Evolutionary conservation across 1,140 invertebrate genomes (phyloP).

Genomic region (Bombus superbus): DNA sequence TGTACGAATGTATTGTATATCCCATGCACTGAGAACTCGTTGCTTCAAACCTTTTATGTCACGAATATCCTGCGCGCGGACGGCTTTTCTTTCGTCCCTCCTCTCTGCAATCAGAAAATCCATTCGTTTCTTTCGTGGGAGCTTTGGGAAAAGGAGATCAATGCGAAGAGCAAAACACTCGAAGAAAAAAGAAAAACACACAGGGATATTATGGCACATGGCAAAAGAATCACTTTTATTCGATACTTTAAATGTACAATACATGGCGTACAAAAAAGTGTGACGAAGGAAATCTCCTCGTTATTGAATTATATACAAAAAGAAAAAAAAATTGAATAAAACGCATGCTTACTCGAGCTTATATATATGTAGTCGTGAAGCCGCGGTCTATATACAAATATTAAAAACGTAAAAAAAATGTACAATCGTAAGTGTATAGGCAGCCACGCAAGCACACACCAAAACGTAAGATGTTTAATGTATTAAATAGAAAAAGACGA

Average conservation of each 20-base stretch:
- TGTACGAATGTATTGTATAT: slow-evolving; percentile 35
- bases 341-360: slow-evolving; percentile 59
- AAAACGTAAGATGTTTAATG: slow-evolving; percentile 22
- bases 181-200: slow-evolving; percentile 51
- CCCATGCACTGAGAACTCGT: slow-evolving; percentile 68
- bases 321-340: neutral
- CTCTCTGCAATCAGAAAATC: slow-evolving; percentile 73
- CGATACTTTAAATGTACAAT: slow-evolving; percentile 52
- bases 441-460: slow-evolving; percentile 72
- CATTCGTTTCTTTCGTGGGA: slow-evolving; percentile 50
- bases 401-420: neutral
- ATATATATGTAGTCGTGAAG: slow-evolving; percentile 18
- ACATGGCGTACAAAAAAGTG: slow-evolving; percentile 31
- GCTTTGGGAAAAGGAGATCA: slow-evolving; percentile 7
- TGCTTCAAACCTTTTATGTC: slow-evolving; percentile 81
- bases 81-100: slow-evolving; percentile 74
- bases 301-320: slow-evolving; percentile 47
- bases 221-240: slow-evolving; percentile 69
- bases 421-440: slow-evolving; percentile 45
- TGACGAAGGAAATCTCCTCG: neutral
- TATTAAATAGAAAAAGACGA: neutral
- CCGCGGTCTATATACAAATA: slow-evolving; percentile 54
- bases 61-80: slow-evolving; percentile 78
- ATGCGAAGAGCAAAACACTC: slow-evolving; percentile 10
- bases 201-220: slow-evolving; percentile 31